phyloP scores from a whole-genome alignment of 2,888 invertebrate species.

The Drosophila multiciliata region DNA sequence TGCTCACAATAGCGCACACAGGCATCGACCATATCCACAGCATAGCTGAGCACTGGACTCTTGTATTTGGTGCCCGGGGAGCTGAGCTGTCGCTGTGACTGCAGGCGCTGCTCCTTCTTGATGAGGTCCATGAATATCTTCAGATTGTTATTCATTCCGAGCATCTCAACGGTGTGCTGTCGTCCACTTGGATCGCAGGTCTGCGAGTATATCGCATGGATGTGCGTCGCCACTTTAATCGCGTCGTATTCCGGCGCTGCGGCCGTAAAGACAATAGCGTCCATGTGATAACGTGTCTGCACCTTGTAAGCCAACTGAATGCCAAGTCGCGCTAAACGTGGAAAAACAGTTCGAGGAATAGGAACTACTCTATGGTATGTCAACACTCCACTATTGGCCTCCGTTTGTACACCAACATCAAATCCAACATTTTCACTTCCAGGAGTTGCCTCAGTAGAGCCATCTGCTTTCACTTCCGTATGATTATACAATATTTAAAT shows the following conservation, averaged over 20 bases:
- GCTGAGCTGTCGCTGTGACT: constrained; percentile 87
- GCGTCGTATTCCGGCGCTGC: constrained; percentile 83
- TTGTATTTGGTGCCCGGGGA: constrained; percentile 87
- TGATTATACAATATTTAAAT: constrained; percentile 19
- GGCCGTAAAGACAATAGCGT: constrained; percentile 87
- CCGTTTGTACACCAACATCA: constrained; percentile 43
- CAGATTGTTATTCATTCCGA: constrained; percentile 90
- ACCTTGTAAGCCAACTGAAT: constrained; percentile 90
- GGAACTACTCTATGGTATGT: constrained; percentile 23
- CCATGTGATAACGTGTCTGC: constrained; percentile 89
- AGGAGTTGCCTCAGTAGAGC: not conserved
- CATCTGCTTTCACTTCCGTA: constrained; percentile 15
- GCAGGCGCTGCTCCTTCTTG: constrained; percentile 87
- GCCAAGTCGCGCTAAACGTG: constrained; percentile 88
- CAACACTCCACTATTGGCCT: constrained; percentile 9
- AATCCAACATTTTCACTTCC: constrained; percentile 17
- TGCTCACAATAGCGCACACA: constrained; percentile 89
- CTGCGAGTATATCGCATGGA: constrained; percentile 91
- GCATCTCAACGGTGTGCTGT: constrained; percentile 89
- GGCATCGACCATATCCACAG: constrained; percentile 90
- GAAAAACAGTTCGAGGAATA: constrained; percentile 77
- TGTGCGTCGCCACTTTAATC: constrained; percentile 88
- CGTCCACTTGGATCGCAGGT: constrained; percentile 89
- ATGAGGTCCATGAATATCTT: constrained; percentile 90
- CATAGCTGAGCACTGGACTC: constrained; percentile 92